A percentile compares a stretch with the other conserved stretches of the same genome.
These are phyloP conservation scores for Anabacerthia variegaticeps DNA, from an alignment of 2,797 vertebrate species.

Conservation along the genomic window DNA sequence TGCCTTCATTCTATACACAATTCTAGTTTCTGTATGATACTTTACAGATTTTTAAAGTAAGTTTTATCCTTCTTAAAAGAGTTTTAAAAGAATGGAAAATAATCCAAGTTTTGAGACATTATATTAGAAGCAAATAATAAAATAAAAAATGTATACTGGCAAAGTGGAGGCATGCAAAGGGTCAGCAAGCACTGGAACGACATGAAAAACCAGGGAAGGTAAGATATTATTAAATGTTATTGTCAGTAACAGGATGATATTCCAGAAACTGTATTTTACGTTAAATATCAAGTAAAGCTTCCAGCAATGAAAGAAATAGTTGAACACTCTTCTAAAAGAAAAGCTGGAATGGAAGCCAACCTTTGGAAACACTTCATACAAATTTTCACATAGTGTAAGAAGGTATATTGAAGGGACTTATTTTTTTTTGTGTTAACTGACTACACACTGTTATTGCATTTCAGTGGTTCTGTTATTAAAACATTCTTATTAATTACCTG, in stretches of 20 bases:
- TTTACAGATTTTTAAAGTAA: neutral
- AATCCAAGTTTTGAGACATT: neutral
- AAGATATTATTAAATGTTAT: neutral
- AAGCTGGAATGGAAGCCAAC: neutral
- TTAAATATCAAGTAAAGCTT: constrained; percentile 20
- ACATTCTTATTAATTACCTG: neutral
- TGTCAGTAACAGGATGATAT: neutral
- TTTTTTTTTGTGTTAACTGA: neutral
- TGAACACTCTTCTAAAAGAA: neutral
- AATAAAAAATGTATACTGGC: neutral
- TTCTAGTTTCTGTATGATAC: neutral
- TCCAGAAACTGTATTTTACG: neutral
- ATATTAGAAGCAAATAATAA: neutral
- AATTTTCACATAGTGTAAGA: neutral
- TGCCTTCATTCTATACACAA: neutral
- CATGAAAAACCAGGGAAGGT: neutral
- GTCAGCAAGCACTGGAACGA: neutral
- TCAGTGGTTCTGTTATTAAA: neutral
- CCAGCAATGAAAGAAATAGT: neutral
- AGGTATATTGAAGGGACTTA: neutral
- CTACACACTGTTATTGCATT: neutral
- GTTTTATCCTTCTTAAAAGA: neutral
- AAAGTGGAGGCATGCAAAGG: neutral
- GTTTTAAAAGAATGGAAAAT: neutral
- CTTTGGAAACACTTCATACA: constrained; percentile 7